Conservation (phyloP, 64 coral and sea anemone genomes). For the Montipora capricornis region DNA sequence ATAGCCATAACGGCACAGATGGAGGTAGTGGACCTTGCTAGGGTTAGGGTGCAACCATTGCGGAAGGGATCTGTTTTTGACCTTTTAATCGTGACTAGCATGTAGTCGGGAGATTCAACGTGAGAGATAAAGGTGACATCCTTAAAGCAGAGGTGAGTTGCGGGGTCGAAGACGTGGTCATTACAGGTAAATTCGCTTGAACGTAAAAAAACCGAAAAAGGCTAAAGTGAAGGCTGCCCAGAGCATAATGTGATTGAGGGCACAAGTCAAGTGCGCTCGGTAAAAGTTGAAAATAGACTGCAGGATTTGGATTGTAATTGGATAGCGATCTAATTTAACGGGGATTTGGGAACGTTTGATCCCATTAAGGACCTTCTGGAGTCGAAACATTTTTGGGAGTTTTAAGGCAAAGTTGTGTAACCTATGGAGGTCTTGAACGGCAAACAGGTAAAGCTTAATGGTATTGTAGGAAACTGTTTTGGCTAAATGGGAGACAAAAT, state of each 20-base stretch:
- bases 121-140: background rate
- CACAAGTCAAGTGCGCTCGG: background rate
- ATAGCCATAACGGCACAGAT: background rate
- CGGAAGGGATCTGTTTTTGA: background rate
- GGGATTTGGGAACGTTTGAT: too few relatives aligned
- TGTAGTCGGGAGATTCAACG: background rate
- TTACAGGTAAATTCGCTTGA: conserved; percentile 43
- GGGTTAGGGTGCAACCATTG: too few relatives aligned
- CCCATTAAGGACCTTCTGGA: too few relatives aligned
- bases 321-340: too few relatives aligned
- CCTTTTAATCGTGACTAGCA: background rate
- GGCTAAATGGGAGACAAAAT: too few relatives aligned
- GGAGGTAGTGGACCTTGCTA: too few relatives aligned
- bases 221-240: conserved; percentile 41
- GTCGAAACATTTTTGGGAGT: too few relatives aligned
- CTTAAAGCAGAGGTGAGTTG: background rate
- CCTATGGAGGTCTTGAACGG: too few relatives aligned
- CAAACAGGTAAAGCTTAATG: too few relatives aligned
- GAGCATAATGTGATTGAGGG: conserved; percentile 15
- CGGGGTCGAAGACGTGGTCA: background rate
- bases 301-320: too few relatives aligned
- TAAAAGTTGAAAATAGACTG: background rate
- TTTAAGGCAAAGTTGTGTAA: too few relatives aligned
- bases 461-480: too few relatives aligned
- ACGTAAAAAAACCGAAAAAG: conserved; percentile 27